These are phyloP conservation scores for Galerucella nymphaeae DNA, from an alignment of 2,888 invertebrate genomes.

Conservation along the genomic window DNA sequence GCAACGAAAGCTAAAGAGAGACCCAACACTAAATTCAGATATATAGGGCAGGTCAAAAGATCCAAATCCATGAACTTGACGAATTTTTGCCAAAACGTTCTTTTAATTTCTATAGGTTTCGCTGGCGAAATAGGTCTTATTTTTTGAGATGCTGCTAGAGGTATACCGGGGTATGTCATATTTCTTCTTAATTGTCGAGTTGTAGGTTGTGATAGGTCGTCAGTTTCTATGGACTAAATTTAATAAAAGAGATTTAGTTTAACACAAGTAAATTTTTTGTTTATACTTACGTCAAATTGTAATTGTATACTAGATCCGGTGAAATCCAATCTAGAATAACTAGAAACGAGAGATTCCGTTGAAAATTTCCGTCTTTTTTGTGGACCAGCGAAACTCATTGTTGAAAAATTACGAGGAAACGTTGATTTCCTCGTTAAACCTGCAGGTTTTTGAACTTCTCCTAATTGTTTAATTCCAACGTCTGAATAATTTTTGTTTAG, in stretches of 20 bases:
- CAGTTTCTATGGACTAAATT: constrained; percentile 38
- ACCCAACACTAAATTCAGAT: constrained; percentile 78
- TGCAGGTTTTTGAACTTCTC: constrained; percentile 58
- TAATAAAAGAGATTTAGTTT: constrained; percentile 2
- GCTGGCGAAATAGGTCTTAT: constrained; percentile 52
- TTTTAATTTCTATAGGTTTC: constrained; percentile 51
- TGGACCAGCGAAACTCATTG: constrained; percentile 59
- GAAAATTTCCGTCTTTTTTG: constrained; percentile 54
- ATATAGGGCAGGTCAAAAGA: constrained; percentile 77
- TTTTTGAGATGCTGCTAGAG: constrained; percentile 56
- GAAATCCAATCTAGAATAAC: constrained; percentile 79
- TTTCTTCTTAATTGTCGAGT: constrained; percentile 59
- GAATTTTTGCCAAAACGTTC: constrained; percentile 62
- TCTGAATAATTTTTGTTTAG: constrained; percentile 54
- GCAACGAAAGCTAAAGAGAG: constrained; percentile 80
- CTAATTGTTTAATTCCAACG: constrained; percentile 57
- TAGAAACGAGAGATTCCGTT: constrained; percentile 75
- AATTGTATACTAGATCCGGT: constrained; percentile 79
- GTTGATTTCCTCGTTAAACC: constrained; percentile 59
- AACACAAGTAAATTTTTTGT: too few relatives aligned
- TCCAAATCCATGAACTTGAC: constrained; percentile 78
- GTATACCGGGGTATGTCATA: constrained; percentile 63
- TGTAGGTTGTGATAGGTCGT: constrained; percentile 35
- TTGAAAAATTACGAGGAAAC: constrained; percentile 63
- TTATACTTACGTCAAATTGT: constrained; percentile 69